Evolutionary conservation across 2,797 vertebrate genomes (phyloP).

Genomic region (Trichosurus vulpecula): DNA sequence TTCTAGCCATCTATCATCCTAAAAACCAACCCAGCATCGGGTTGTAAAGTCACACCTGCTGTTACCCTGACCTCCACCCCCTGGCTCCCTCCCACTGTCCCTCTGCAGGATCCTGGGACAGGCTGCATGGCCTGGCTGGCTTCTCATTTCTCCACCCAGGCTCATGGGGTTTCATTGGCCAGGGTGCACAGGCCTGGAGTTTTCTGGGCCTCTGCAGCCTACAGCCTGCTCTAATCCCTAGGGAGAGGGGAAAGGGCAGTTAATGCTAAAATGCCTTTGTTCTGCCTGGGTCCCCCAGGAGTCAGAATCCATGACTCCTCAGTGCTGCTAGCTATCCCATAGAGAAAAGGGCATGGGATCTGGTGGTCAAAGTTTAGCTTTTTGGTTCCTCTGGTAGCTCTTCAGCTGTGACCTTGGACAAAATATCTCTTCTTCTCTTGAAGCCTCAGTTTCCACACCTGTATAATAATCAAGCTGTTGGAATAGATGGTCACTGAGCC

Average conservation of each 20-base stretch:
- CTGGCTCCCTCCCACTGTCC: not conserved
- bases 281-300: not conserved
- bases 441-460: not conserved
- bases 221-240: not conserved
- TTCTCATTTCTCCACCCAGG: not conserved
- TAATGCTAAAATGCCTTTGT: not conserved
- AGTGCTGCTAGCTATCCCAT: not conserved
- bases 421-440: not conserved
- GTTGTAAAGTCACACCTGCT: slow-evolving; percentile 3
- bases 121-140: not conserved
- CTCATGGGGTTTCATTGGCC: not conserved
- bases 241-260: not conserved
- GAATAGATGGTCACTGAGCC: not conserved
- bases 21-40: not conserved
- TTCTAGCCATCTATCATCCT: not conserved
- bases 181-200: not conserved
- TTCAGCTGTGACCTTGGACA: not conserved
- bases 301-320: not conserved
- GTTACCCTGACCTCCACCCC: not conserved
- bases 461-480: not conserved
- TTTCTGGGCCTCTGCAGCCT: not conserved
- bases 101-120: not conserved
- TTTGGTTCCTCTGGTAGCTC: not conserved
- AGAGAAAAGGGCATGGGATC: not conserved
- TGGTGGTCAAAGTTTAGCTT: not conserved